Percentiles rank a stretch among this genome's conserved stretches.
These are phyloP conservation scores for Eupithecia dodoneata DNA, from an alignment of 2,888 invertebrate genomes.

Conservation along the genomic window DNA sequence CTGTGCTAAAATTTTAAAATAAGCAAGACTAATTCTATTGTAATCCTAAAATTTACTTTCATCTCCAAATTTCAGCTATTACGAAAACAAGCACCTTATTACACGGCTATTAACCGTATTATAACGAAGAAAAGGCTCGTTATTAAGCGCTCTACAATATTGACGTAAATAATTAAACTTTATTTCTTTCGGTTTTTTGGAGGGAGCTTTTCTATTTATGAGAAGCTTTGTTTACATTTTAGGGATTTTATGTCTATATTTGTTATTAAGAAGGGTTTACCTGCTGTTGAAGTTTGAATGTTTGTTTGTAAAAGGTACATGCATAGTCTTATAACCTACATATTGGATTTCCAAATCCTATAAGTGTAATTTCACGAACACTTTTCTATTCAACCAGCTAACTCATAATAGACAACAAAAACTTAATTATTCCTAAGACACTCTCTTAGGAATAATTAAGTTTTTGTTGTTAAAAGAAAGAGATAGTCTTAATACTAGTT, in stretches of 20 bases:
- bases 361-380: neutral
- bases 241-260: neutral
- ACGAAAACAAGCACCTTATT: slow-evolving; percentile 66
- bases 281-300: neutral
- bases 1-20: neutral
- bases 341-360: neutral
- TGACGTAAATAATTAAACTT: slow-evolving; percentile 1
- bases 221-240: neutral
- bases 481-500: too few relatives aligned
- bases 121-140: slow-evolving; percentile 49
- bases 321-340: neutral
- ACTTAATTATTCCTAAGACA: too few relatives aligned
- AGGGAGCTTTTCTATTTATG: neutral
- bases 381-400: neutral
- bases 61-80: slow-evolving; percentile 53
- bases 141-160: slow-evolving; percentile 4
- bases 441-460: too few relatives aligned
- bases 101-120: slow-evolving; percentile 61
- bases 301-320: neutral
- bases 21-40: slow-evolving; percentile 44
- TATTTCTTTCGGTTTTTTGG: neutral
- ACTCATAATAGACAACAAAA: neutral
- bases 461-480: neutral
- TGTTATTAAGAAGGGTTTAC: neutral
- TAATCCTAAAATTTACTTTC: slow-evolving; percentile 50